Evolutionary conservation across 2,113 vertebrate species (phyloP).

Genomic region (Macaca nemestrina): DNA sequence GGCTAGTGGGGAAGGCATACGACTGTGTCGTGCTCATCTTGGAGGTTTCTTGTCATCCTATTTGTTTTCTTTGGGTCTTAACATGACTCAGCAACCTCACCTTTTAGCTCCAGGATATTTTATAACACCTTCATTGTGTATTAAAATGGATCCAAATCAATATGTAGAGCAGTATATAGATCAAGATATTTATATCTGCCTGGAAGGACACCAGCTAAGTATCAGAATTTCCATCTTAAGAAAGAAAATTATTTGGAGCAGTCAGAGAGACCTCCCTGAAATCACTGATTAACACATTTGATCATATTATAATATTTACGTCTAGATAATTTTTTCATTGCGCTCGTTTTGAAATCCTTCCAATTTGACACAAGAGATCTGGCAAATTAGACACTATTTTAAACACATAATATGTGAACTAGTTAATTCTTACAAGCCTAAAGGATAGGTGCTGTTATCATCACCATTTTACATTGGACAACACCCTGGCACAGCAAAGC

Average conservation of each 20-base stretch:
- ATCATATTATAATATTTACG: background rate
- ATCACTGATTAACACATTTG: background rate
- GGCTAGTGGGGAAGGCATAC: background rate
- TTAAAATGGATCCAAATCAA: background rate
- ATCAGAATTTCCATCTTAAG: background rate
- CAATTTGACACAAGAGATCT: background rate
- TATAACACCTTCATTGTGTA: background rate
- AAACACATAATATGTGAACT: background rate
- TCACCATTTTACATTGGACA: fast-evolving
- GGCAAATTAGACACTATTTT: background rate
- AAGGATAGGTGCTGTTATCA: background rate
- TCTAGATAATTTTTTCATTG: background rate
- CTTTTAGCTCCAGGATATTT: background rate
- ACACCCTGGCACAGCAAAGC: background rate
- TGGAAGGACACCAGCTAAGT: background rate
- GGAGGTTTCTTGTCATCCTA: background rate
- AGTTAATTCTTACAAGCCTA: background rate
- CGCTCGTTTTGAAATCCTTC: background rate
- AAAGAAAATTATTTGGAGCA: background rate
- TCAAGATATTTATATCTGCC: background rate
- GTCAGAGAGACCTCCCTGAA: background rate
- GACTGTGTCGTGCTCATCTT: background rate
- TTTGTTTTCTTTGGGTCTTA: background rate
- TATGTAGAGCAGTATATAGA: background rate
- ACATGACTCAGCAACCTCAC: background rate